A percentile compares a stretch with the other conserved stretches of the same genome.
Evolutionary conservation across 2,797 vertebrate species (phyloP).

Genomic region (Ctenopoma multispine): DNA sequence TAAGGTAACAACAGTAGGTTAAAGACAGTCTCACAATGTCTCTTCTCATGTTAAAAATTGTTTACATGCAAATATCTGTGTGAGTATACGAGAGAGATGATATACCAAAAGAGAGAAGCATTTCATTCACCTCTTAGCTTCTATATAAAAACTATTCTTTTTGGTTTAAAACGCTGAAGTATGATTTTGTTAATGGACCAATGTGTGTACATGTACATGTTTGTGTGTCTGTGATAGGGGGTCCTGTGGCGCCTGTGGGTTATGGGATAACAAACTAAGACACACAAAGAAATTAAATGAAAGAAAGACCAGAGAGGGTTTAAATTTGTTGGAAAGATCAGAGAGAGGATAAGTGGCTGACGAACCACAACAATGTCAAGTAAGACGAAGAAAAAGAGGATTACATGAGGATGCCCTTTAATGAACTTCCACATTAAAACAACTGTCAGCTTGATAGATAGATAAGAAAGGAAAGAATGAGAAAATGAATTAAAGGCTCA

Average conservation of each 20-base stretch:
- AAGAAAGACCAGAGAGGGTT: slow-evolving; percentile 17
- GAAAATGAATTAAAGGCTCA: not conserved
- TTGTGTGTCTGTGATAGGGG: slow-evolving; percentile 4
- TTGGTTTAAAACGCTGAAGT: slow-evolving; percentile 6
- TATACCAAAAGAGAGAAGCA: not conserved
- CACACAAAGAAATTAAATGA: slow-evolving; percentile 27
- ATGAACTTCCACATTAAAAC: slow-evolving; percentile 46
- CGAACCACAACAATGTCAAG: slow-evolving; percentile 42
- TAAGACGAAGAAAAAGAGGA: not conserved
- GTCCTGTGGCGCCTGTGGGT: slow-evolving; percentile 57
- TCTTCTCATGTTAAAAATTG: not conserved
- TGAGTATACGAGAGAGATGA: not conserved
- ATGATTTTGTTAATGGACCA: not conserved
- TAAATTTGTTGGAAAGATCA: slow-evolving; percentile 38
- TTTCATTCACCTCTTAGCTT: slow-evolving; percentile 8
- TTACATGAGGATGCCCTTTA: slow-evolving; percentile 24
- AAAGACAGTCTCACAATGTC: slow-evolving; percentile 21
- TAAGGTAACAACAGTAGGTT: slow-evolving; percentile 25
- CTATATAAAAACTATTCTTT: not conserved
- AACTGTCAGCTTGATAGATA: slow-evolving; percentile 37
- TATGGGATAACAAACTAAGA: slow-evolving; percentile 10
- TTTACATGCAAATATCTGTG: not conserved
- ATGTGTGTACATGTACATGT: not conserved
- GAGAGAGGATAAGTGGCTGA: slow-evolving; percentile 25
- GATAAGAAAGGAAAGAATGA: slow-evolving; percentile 15